phyloP scores from a whole-genome alignment of 2,113 vertebrate genomes.

The Ranitomeya variabilis region DNA sequence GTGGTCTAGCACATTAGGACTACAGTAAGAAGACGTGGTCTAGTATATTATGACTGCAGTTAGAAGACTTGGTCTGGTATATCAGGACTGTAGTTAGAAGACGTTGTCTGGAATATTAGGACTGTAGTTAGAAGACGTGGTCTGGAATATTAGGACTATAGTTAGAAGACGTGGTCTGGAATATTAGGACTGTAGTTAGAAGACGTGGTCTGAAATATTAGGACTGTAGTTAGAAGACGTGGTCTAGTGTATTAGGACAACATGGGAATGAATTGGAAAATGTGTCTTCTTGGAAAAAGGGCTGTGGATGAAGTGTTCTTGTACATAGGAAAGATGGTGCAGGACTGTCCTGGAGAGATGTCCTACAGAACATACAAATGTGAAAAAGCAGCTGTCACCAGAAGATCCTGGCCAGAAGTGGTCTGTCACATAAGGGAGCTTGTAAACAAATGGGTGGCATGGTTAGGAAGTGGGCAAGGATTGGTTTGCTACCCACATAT shows the following conservation, averaged over 20 bases:
- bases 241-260: background rate
- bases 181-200: background rate
- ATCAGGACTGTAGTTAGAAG: background rate
- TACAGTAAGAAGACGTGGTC: background rate
- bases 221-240: background rate
- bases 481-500: background rate
- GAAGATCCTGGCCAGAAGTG: background rate
- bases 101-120: background rate
- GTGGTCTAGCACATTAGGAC: background rate
- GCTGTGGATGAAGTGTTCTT: background rate
- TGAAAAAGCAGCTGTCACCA: background rate
- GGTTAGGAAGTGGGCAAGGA: background rate
- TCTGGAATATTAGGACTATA: too few species aligned
- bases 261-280: background rate
- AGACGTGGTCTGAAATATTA: background rate
- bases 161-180: too few species aligned
- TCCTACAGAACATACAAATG: background rate
- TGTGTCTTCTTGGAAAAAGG: background rate
- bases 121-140: too few species aligned
- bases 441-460: background rate
- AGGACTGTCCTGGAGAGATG: background rate
- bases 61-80: background rate
- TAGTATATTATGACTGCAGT: background rate
- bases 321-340: background rate
- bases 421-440: background rate